phyloP scores from a whole-genome alignment of 2,888 invertebrate genomes.

The Heliconius erato region DNA sequence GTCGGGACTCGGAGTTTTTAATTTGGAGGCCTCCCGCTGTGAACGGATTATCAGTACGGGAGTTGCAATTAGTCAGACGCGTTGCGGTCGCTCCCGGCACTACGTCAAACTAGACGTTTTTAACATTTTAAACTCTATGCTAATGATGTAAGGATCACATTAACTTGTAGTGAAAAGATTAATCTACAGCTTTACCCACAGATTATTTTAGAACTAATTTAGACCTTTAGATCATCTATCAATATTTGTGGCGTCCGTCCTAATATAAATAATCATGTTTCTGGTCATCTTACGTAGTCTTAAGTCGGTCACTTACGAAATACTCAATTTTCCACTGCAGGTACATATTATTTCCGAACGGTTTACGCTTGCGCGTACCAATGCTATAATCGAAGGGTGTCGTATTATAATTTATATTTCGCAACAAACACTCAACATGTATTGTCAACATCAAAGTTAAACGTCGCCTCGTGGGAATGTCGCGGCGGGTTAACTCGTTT shows the following conservation, averaged over 20 bases:
- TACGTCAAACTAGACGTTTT: slow-evolving; percentile 51
- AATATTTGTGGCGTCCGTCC: slow-evolving; percentile 5
- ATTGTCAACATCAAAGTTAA: slow-evolving; percentile 63
- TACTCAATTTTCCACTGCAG: neutral
- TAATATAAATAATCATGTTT: neutral
- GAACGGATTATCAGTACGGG: slow-evolving; percentile 80
- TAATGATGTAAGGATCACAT: slow-evolving; percentile 21
- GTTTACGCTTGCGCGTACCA: neutral
- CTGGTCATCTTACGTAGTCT: neutral
- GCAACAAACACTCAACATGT: slow-evolving; percentile 50
- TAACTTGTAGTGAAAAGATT: slow-evolving; percentile 25
- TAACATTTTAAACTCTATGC: slow-evolving; percentile 37
- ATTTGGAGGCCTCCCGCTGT: slow-evolving; percentile 83
- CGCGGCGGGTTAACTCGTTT: slow-evolving; percentile 67
- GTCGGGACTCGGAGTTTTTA: slow-evolving; percentile 75
- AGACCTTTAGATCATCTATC: slow-evolving; percentile 33
- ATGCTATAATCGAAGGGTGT: slow-evolving; percentile 38
- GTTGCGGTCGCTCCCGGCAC: slow-evolving; percentile 65
- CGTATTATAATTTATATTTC: slow-evolving; percentile 43
- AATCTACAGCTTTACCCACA: slow-evolving; percentile 41
- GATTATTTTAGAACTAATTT: slow-evolving; percentile 52
- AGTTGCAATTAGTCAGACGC: slow-evolving; percentile 79
- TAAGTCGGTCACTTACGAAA: neutral
- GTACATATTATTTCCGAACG: neutral
- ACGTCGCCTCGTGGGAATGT: slow-evolving; percentile 75